Conservation (phyloP, 1,140 invertebrate genomes). For the Drosophila cardini region DNA sequence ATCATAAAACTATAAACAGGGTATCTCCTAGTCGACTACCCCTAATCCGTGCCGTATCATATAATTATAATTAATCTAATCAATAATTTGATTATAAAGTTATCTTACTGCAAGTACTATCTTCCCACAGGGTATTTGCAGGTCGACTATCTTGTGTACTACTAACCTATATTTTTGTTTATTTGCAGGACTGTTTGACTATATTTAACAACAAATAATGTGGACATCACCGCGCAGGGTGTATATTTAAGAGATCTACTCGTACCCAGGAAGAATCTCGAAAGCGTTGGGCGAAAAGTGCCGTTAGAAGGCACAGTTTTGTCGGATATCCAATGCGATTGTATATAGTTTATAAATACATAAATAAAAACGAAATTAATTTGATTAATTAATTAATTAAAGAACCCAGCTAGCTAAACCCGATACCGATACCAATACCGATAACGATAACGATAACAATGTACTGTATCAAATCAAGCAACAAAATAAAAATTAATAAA, state of each 20-base stretch:
- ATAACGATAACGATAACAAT: constrained; percentile 1
- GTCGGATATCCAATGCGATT: constrained; percentile 83
- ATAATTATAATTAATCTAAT: too few species aligned
- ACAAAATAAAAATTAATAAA: constrained; percentile 1
- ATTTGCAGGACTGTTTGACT: constrained; percentile 82
- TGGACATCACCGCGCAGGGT: constrained; percentile 85
- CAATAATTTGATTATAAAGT: too few species aligned
- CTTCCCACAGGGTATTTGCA: neutral
- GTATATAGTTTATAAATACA: constrained; percentile 82
- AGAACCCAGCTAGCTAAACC: constrained; percentile 35
- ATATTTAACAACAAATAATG: constrained; percentile 77
- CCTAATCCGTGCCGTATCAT: too few species aligned
- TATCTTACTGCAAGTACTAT: too few species aligned
- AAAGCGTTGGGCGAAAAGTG: constrained; percentile 67
- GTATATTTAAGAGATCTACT: constrained; percentile 82
- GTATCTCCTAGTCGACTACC: neutral
- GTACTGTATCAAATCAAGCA: neutral
- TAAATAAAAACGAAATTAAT: constrained; percentile 31
- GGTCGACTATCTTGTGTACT: neutral
- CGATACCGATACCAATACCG: constrained; percentile 30
- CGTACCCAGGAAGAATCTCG: constrained; percentile 84
- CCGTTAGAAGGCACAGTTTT: constrained; percentile 42
- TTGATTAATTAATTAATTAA: constrained; percentile 50
- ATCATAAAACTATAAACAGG: neutral
- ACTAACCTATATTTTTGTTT: neutral